Conservation (phyloP, 2,797 vertebrate genomes). For the Eidolon dupreanum region DNA sequence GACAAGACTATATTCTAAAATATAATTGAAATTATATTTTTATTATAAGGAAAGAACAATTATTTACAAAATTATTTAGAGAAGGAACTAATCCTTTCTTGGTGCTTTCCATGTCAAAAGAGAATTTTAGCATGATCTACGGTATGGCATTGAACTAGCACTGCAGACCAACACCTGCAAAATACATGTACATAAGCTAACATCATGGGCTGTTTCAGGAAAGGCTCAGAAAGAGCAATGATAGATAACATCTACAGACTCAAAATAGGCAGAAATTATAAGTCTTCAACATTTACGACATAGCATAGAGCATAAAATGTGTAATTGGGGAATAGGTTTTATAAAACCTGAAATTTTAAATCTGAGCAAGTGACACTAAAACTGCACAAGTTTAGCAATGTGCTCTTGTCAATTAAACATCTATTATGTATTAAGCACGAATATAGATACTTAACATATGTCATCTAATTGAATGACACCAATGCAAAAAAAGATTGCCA, state of each 20-base stretch:
- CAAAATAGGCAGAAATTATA: background rate
- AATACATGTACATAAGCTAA: background rate
- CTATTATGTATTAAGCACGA: constrained; percentile 3
- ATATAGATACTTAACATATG: constrained; percentile 48
- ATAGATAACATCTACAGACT: background rate
- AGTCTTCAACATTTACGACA: background rate
- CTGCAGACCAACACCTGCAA: background rate
- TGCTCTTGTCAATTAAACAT: background rate
- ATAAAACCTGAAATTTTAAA: background rate
- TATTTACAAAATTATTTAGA: background rate
- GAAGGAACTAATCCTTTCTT: background rate
- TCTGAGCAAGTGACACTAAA: constrained; percentile 2
- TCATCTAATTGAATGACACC: constrained; percentile 55
- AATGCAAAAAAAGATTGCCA: constrained; percentile 16
- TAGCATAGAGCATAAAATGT: background rate
- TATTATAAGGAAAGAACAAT: background rate
- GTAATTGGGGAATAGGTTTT: background rate
- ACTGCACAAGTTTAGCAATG: background rate
- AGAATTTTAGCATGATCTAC: background rate
- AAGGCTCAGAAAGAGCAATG: background rate
- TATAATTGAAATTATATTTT: background rate
- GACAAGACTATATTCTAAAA: background rate
- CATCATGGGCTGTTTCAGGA: background rate
- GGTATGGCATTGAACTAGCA: background rate
- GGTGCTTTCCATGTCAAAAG: background rate